A percentile compares a stretch with the other conserved stretches of the same genome.
phyloP scores from a whole-genome alignment of 2,888 invertebrate genomes.

The Lordiphosa andalusiaca region DNA sequence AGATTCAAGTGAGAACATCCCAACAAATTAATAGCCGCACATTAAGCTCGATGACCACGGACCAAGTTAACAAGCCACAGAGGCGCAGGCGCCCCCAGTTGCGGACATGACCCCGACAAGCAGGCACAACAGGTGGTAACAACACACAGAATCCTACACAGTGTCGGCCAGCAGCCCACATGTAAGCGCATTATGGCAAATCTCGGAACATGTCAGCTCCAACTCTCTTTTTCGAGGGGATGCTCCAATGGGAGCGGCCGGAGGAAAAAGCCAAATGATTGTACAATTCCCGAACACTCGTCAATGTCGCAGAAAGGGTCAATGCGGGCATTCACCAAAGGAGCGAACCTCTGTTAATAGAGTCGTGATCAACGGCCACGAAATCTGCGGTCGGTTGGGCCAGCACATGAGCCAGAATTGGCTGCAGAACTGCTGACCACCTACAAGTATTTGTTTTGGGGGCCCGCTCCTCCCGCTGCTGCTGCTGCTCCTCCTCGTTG shows the following conservation, averaged over 20 bases:
- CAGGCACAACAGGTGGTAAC: conserved; percentile 60
- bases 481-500: conserved; percentile 8
- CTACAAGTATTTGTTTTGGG: conserved; percentile 50
- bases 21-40: conserved; percentile 17
- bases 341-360: conserved; percentile 54
- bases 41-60: conserved; percentile 21
- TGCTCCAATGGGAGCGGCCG: conserved; percentile 19
- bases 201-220: conserved; percentile 49
- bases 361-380: conserved; percentile 77
- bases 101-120: conserved; percentile 60
- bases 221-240: not conserved
- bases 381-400: conserved; percentile 18
- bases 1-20: not conserved
- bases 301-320: conserved; percentile 47
- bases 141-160: conserved; percentile 12
- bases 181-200: conserved; percentile 22
- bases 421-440: conserved; percentile 32
- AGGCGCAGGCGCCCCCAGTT: conserved; percentile 38
- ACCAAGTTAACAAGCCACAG: conserved; percentile 23
- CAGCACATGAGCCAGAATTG: conserved; percentile 21
- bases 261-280: conserved; percentile 39
- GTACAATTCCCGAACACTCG: conserved; percentile 52
- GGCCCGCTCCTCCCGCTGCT: conserved; percentile 4
- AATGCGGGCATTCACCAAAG: not conserved
- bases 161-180: conserved; percentile 25